Percentiles rank a stretch among this genome's conserved stretches.
Evolutionary conservation across 2,888 invertebrate genomes (phyloP).

Genomic region (Dysmachus trigonus): DNA sequence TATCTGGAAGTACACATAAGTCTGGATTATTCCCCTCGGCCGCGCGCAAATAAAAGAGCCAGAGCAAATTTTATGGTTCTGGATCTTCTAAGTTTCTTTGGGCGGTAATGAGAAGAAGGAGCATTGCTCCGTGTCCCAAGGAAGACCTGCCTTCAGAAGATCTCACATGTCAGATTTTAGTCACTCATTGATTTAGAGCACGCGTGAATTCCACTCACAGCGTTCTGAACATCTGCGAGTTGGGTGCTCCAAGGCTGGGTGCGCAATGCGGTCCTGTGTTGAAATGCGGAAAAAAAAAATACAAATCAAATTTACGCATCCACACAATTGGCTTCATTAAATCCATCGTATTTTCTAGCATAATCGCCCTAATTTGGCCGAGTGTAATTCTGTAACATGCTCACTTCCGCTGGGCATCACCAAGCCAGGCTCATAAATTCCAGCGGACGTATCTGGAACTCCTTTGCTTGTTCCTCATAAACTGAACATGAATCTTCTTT

Average conservation of each 20-base stretch:
- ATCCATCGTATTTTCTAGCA: background rate
- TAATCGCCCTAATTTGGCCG: background rate
- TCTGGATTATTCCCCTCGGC: conserved; percentile 16
- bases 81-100: background rate
- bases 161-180: conserved; percentile 9
- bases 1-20: conserved; percentile 22
- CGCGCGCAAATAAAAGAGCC: conserved; percentile 2
- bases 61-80: conserved; percentile 18
- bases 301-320: background rate
- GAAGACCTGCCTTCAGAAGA: background rate
- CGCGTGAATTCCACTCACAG: background rate
- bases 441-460: background rate
- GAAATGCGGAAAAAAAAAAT: background rate
- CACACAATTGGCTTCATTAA: background rate
- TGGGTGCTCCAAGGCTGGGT: background rate
- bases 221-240: background rate
- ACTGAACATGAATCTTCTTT: background rate
- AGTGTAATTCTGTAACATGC: background rate
- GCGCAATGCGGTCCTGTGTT: background rate
- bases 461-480: background rate
- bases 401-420: background rate
- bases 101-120: background rate
- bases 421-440: background rate
- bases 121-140: background rate
- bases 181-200: background rate